Percentiles rank a stretch among this genome's conserved stretches.
Conservation (phyloP, 2,797 vertebrate genomes). For the Aulostomus chinensis region DNA sequence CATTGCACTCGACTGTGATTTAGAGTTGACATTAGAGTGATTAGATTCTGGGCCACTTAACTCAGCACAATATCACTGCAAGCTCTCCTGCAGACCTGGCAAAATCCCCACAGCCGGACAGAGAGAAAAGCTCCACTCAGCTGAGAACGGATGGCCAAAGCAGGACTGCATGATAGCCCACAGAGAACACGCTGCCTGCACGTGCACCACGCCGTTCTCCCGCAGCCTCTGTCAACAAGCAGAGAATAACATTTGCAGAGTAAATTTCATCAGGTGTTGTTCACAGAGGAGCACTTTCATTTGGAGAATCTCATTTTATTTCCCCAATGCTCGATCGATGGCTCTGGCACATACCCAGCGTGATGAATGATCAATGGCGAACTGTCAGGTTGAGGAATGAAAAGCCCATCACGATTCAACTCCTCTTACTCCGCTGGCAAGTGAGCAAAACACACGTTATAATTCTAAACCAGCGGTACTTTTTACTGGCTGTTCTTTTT, state of each 20-base stretch:
- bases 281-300: constrained; percentile 18
- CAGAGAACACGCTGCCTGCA: no score
- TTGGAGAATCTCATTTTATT: constrained; percentile 40
- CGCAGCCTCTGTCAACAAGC: background rate
- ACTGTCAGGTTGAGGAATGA: constrained; percentile 70
- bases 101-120: constrained; percentile 5
- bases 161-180: no score
- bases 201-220: no score
- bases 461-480: constrained; percentile 20
- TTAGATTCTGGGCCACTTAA: constrained; percentile 76
- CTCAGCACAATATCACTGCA: constrained; percentile 60
- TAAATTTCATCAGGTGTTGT: constrained; percentile 2
- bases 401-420: constrained; percentile 43
- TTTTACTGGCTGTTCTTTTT: constrained; percentile 15
- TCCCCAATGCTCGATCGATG: constrained; percentile 48
- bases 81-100: constrained; percentile 63
- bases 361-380: constrained; percentile 71
- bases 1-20: constrained; percentile 69
- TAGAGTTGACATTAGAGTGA: constrained; percentile 77
- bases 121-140: constrained; percentile 17
- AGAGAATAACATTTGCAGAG: background rate
- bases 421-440: constrained; percentile 20
- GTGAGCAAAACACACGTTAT: constrained; percentile 31
- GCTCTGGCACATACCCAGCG: constrained; percentile 32
- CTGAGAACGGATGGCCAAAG: no score